Evolutionary conservation across 2,888 invertebrate species (phyloP).

Genomic region (Dyspetes luteomarginatus): DNA sequence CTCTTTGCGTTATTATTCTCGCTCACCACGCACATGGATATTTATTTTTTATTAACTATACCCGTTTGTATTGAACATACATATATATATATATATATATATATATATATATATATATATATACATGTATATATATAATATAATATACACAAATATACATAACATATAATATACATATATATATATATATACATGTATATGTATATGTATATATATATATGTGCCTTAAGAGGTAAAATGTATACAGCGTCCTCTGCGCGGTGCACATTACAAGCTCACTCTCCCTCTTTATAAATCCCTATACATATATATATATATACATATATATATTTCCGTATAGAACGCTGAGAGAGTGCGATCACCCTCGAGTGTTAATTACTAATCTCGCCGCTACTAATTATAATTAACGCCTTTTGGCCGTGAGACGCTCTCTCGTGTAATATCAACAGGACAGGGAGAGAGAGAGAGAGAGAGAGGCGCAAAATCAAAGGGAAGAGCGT

Average conservation of each 20-base stretch:
- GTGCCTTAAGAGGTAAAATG: slow-evolving; percentile 22
- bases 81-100: too few species aligned
- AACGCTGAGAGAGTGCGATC: slow-evolving; percentile 72
- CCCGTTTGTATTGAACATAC: slow-evolving; percentile 19
- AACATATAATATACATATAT: neutral
- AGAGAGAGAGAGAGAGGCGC: slow-evolving; percentile 28
- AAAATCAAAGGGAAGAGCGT: slow-evolving; percentile 24
- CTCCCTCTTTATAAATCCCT: slow-evolving; percentile 25
- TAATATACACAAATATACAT: neutral
- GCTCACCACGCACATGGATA: slow-evolving; percentile 58
- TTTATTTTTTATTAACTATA: slow-evolving; percentile 56
- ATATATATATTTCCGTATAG: slow-evolving; percentile 13
- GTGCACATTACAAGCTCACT: slow-evolving; percentile 36
- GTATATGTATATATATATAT: slow-evolving; percentile 10
- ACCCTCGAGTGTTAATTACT: slow-evolving; percentile 82
- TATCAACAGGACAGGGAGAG: slow-evolving; percentile 37
- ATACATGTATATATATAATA: neutral
- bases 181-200: neutral
- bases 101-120: too few species aligned
- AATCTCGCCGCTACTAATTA: slow-evolving; percentile 82
- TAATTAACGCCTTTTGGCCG: slow-evolving; percentile 81
- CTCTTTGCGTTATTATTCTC: slow-evolving; percentile 73
- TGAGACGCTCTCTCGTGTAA: slow-evolving; percentile 61
- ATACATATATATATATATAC: slow-evolving; percentile 20
- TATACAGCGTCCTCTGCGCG: slow-evolving; percentile 30